Conservation (phyloP, 1,140 invertebrate species). For the Aphidius ervi region DNA sequence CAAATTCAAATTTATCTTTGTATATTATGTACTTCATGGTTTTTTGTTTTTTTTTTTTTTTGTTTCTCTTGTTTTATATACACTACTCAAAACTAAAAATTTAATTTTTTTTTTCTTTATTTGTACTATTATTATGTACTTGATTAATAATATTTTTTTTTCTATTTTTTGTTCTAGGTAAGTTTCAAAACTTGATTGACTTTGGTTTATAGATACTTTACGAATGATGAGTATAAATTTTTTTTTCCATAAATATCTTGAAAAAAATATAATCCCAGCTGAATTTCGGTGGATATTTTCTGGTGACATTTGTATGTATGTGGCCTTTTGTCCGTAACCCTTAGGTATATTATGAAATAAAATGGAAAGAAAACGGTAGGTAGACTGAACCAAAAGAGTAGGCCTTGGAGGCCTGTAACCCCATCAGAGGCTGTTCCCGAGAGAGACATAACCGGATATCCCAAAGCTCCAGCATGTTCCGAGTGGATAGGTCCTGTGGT, state of each 20-base stretch:
- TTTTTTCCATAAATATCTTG: conserved; percentile 34
- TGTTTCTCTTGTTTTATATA: background rate
- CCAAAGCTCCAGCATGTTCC: conserved; percentile 23
- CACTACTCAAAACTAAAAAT: background rate
- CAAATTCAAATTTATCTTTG: background rate
- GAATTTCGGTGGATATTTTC: conserved; percentile 44
- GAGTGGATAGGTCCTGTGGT: conserved; percentile 18
- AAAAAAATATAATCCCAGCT: conserved; percentile 48
- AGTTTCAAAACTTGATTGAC: conserved; percentile 16
- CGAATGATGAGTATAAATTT: no score
- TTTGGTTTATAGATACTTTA: background rate
- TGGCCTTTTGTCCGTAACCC: background rate
- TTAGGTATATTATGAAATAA: conserved; percentile 50
- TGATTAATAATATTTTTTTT: conserved; percentile 11
- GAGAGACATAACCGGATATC: conserved; percentile 41
- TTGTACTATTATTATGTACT: background rate
- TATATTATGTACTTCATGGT: background rate
- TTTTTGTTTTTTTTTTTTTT: background rate
- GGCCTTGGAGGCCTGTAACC: conserved; percentile 54
- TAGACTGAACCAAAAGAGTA: conserved; percentile 48
- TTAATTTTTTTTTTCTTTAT: conserved; percentile 4
- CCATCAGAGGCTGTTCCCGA: conserved; percentile 50
- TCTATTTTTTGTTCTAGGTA: conserved; percentile 25
- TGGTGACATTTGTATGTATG: conserved; percentile 25
- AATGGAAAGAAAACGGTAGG: conserved; percentile 46